Evolutionary conservation across 2,888 invertebrate genomes (phyloP).

Genomic region (Oscheius sp.): DNA sequence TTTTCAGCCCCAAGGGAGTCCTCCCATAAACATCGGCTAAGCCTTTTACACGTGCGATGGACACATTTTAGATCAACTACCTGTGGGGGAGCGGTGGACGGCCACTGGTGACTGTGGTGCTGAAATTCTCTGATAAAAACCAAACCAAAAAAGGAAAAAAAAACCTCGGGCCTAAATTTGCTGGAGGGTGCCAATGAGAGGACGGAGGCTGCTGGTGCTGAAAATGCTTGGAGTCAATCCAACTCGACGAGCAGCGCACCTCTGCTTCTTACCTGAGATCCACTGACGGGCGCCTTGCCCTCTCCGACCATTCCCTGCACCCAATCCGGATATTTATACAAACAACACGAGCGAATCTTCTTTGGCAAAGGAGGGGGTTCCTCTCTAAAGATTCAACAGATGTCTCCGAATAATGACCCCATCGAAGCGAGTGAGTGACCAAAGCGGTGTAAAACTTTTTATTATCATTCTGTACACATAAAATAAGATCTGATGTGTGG

Average conservation of each 20-base stretch:
- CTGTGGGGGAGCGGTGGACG: slow-evolving; percentile 62
- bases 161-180: slow-evolving; percentile 57
- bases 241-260: slow-evolving; percentile 31
- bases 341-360: slow-evolving; percentile 65
- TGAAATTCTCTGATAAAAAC: no score
- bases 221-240: neutral
- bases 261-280: slow-evolving; percentile 49
- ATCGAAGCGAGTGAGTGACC: neutral
- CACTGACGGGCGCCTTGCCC: slow-evolving; percentile 34
- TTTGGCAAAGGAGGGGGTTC: slow-evolving; percentile 61
- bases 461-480: slow-evolving; percentile 1
- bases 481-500: slow-evolving; percentile 24
- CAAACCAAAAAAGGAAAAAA: no score
- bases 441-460: slow-evolving; percentile 7
- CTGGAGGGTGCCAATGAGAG: slow-evolving; percentile 36
- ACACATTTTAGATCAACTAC: slow-evolving; percentile 28
- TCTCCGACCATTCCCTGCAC: slow-evolving; percentile 62
- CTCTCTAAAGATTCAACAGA: slow-evolving; percentile 47
- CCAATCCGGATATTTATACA: slow-evolving; percentile 68
- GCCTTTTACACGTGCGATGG: neutral
- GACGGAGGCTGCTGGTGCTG: slow-evolving; percentile 28
- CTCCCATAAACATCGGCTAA: slow-evolving; percentile 2
- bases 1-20: neutral
- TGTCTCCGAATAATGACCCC: no score
- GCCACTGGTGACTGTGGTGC: slow-evolving; percentile 65